phyloP scores from a whole-genome alignment of 2,113 vertebrate genomes.

The Ptychochromis oligacanthus region DNA sequence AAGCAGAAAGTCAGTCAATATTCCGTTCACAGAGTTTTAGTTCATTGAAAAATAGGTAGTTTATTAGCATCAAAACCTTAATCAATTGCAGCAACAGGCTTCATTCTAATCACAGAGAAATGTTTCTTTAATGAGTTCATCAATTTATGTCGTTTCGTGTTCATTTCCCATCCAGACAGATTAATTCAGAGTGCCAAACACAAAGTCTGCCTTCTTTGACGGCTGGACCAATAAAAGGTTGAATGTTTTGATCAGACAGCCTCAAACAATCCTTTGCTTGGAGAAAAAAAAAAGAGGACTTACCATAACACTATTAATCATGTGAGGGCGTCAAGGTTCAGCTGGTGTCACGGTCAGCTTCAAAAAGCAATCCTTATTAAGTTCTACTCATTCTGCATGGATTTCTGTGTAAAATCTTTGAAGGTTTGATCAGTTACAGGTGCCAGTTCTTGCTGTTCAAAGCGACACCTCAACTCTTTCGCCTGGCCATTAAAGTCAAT shows the following conservation, averaged over 20 bases:
- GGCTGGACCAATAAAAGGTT: slow-evolving; percentile 64
- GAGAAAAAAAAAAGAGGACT: slow-evolving; percentile 47
- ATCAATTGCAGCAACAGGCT: slow-evolving; percentile 31
- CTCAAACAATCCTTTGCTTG: slow-evolving; percentile 64
- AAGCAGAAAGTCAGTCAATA: slow-evolving; percentile 37
- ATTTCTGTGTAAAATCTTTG: slow-evolving; percentile 73
- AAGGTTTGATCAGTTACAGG: slow-evolving; percentile 80
- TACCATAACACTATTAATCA: slow-evolving; percentile 77
- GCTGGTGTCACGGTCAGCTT: slow-evolving; percentile 75
- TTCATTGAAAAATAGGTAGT: slow-evolving; percentile 34
- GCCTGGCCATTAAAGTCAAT: slow-evolving; percentile 68
- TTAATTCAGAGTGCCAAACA: slow-evolving; percentile 37
- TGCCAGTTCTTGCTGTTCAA: slow-evolving; percentile 73
- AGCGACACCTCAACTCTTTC: slow-evolving; percentile 72
- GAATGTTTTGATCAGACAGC: slow-evolving; percentile 74
- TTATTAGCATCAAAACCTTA: slow-evolving; percentile 60
- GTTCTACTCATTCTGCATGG: slow-evolving; percentile 70
- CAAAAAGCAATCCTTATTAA: slow-evolving; percentile 78
- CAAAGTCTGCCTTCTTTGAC: slow-evolving; percentile 58
- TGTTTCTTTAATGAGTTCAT: slow-evolving; percentile 58
- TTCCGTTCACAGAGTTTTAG: background rate
- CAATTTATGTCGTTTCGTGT: slow-evolving; percentile 45
- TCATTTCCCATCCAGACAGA: slow-evolving; percentile 34
- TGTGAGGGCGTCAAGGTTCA: slow-evolving; percentile 72
- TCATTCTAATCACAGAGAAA: slow-evolving; percentile 31